Conservation (phyloP, 2,113 vertebrate species). For the Merops nubicus region DNA sequence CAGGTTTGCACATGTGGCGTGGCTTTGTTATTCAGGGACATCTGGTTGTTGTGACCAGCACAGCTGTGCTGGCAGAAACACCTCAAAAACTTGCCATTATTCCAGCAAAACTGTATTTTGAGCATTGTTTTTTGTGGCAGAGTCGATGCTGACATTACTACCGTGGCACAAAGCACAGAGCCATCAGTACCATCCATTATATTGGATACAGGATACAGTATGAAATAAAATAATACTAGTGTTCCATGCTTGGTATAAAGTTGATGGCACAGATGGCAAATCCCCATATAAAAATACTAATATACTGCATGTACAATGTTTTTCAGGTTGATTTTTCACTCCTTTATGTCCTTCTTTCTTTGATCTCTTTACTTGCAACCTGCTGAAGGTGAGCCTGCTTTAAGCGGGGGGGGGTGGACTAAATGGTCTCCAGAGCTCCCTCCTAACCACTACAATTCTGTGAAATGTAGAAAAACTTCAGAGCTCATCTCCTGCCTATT, state of each 20-base stretch:
- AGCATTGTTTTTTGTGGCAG: background rate
- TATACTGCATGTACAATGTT: background rate
- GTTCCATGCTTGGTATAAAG: background rate
- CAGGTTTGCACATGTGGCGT: background rate
- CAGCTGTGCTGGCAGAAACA: background rate
- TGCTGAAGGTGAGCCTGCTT: background rate
- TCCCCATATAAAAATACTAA: background rate
- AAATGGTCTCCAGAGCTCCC: background rate
- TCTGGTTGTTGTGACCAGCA: background rate
- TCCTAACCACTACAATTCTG: background rate
- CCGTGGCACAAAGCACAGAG: background rate
- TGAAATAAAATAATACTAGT: background rate
- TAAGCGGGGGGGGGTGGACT: background rate
- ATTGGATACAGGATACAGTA: too few species aligned
- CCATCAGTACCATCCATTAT: background rate
- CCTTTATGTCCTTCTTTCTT: background rate
- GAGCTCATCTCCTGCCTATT: background rate
- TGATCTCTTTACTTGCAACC: background rate
- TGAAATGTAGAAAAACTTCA: background rate
- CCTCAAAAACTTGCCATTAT: background rate
- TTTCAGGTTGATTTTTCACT: background rate
- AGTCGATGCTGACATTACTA: background rate
- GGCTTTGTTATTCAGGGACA: background rate
- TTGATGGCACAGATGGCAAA: background rate
- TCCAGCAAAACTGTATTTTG: background rate